Conservation (phyloP, 2,113 vertebrate genomes). For the Perccottus glenii region DNA sequence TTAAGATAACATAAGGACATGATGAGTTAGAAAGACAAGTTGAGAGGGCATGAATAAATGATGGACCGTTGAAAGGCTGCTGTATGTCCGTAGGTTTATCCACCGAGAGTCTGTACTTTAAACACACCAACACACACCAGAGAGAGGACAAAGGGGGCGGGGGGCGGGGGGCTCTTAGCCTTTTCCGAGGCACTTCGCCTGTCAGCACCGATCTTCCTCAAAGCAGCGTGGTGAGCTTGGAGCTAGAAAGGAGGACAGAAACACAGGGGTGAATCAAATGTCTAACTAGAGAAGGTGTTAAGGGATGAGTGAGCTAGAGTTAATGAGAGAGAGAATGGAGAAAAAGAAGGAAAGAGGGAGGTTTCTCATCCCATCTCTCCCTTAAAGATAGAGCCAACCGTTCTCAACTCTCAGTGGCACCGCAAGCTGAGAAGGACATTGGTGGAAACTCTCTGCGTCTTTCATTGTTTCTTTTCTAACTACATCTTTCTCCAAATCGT, state of each 20-base stretch:
- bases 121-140: conserved; percentile 33
- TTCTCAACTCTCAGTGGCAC: conserved; percentile 56
- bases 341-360: conserved; percentile 34
- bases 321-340: conserved; percentile 42
- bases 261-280: conserved; percentile 26
- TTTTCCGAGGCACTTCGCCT: conserved; percentile 65
- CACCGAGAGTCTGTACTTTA: conserved; percentile 49
- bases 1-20: conserved; percentile 10
- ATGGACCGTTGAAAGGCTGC: conserved; percentile 64
- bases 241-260: neutral
- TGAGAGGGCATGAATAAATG: conserved; percentile 70
- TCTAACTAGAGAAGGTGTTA: conserved; percentile 54
- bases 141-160: neutral
- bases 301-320: conserved; percentile 38
- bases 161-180: conserved; percentile 54
- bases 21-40: conserved; percentile 33
- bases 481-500: conserved; percentile 1
- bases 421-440: conserved; percentile 43
- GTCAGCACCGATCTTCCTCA: conserved; percentile 74
- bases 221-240: conserved; percentile 28
- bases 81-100: conserved; percentile 43
- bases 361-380: conserved; percentile 50
- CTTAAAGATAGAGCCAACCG: conserved; percentile 60
- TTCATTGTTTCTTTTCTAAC: too few relatives aligned
- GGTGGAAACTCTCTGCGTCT: conserved; percentile 28